Base-by-base conservation (phyloP, 1,140 invertebrate species). In the Trialeurodes vaporariorum region DNA sequence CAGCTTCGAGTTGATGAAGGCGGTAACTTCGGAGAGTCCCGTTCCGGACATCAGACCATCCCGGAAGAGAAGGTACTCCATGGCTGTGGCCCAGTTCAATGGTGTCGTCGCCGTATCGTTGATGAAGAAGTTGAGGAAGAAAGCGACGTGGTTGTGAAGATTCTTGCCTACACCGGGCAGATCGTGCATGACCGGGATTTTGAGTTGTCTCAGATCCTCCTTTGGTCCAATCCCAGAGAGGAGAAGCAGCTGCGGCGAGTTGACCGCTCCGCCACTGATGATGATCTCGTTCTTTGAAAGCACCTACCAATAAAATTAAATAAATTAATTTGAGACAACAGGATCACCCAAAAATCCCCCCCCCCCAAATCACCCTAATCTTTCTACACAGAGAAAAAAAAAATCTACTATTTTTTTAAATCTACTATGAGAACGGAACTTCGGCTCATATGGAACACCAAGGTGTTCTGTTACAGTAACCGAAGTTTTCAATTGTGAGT, bases 111-210 rank as follows among this genome's bases (percentile, higher is more conserved):
- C 88, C 34, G 90, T 89, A 72, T 93, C 89, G 64, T 93, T 90
- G 21, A 93, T 87, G 24, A 84, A 82, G 78, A 92, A 94, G 72
- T 83, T 85, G 0, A 91, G 75, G 69, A 89, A 86, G 76, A 83
- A 88, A 2, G 89, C 87, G 0, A 92, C 91, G 72, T 94, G 92
- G 75, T 93, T 93, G 72, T 93, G 91, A 0, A 96, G 83, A 79
- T 96, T 96, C 69, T 86, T 84, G 0, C 94, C 93, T 1, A 96
- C 93, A 0, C 87, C 87, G 0, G 90, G 91, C 9, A 96, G 80
- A 73, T 90, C 80, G 68, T 90, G 88, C 1, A 92, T 76, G 0
- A 85, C 77, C 0, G 83, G 82, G 0, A 92, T 83, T 24, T 86
- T 86, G 0, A 83, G 79, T 61, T 82, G 75, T 62, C 80, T 72